Conservation (phyloP, 2,888 invertebrate genomes). For the Crocallis elinguaria region DNA sequence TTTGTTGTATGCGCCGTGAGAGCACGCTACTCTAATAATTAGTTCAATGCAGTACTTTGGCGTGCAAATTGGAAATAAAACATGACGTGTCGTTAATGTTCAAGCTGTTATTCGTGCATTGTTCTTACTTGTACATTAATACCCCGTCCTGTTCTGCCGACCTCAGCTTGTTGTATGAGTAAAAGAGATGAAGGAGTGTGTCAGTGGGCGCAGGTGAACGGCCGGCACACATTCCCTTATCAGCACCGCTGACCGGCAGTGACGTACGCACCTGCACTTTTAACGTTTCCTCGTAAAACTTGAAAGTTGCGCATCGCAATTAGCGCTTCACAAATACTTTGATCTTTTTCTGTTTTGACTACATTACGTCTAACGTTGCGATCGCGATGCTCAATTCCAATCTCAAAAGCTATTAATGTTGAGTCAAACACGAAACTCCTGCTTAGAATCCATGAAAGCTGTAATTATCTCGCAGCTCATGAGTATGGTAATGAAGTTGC, state of each 20-base stretch:
- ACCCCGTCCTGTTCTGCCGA: slow-evolving; percentile 45
- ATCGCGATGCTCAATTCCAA: neutral
- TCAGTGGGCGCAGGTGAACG: slow-evolving; percentile 81
- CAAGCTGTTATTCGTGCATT: slow-evolving; percentile 53
- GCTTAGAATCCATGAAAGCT: slow-evolving; percentile 6
- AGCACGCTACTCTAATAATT: slow-evolving; percentile 58
- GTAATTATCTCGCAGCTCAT: slow-evolving; percentile 4
- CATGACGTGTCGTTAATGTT: slow-evolving; percentile 55
- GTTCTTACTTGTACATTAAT: slow-evolving; percentile 50
- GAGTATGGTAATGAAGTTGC: slow-evolving; percentile 18
- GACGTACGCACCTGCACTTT: slow-evolving; percentile 70
- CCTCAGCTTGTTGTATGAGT: slow-evolving; percentile 38
- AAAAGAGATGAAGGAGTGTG: slow-evolving; percentile 65
- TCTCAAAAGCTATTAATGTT: neutral
- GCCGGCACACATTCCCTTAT: slow-evolving; percentile 81
- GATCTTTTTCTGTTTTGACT: neutral
- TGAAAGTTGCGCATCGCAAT: neutral
- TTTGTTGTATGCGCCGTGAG: slow-evolving; percentile 35
- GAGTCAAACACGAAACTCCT: neutral
- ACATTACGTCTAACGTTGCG: neutral
- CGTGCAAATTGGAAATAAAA: slow-evolving; percentile 65
- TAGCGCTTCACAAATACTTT: neutral
- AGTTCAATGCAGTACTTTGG: slow-evolving; percentile 59
- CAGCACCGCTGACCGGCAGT: slow-evolving; percentile 69
- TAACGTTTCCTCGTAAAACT: slow-evolving; percentile 28